These are phyloP conservation scores for Zosterops lateralis DNA, from an alignment of 2,113 vertebrate genomes.

Conservation along the genomic window DNA sequence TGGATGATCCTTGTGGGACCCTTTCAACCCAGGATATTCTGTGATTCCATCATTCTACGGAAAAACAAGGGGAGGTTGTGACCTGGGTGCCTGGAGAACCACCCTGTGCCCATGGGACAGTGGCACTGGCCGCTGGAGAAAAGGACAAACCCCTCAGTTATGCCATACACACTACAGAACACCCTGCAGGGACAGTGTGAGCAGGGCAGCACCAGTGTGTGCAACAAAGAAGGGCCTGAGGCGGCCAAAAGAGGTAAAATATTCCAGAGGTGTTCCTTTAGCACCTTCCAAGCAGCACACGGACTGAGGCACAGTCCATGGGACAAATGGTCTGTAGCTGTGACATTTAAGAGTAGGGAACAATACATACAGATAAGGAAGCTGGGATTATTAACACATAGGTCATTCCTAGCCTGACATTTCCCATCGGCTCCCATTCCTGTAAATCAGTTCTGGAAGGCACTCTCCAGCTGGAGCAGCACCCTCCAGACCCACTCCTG, in stretches of 20 bases:
- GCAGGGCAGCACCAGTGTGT: background rate
- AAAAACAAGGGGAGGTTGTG: background rate
- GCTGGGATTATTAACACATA: background rate
- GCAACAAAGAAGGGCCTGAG: background rate
- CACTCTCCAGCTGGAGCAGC: background rate
- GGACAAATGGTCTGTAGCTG: background rate
- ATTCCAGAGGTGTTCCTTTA: background rate
- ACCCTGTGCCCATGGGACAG: background rate
- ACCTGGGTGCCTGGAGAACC: background rate
- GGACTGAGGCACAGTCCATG: background rate
- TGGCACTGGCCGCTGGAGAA: background rate
- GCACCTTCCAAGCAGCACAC: background rate
- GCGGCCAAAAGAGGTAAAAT: background rate
- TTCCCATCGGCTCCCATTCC: background rate
- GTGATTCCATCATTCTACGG: background rate
- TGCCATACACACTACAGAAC: rapidly evolving
- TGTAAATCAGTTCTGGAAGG: background rate
- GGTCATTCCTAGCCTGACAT: background rate
- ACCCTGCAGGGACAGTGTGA: background rate
- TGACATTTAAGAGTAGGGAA: background rate
- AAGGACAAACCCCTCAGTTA: background rate
- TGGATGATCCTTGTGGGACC: rapidly evolving
- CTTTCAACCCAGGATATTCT: background rate
- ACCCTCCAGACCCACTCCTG: background rate
- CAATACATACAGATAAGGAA: background rate